phyloP scores from a whole-genome alignment of 2,888 invertebrate species.

The Hoplodrina ambigua region DNA sequence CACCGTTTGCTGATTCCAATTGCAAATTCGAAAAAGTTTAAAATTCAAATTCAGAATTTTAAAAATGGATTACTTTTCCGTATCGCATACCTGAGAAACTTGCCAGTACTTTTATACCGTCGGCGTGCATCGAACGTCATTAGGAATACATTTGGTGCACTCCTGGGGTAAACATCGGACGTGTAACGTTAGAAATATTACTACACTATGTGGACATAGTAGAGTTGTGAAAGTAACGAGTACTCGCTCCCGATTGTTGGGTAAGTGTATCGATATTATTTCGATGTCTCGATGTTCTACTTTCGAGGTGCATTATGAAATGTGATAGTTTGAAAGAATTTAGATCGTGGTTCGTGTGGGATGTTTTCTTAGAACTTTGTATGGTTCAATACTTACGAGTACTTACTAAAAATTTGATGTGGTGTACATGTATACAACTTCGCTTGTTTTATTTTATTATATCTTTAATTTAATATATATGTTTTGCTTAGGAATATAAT shows the following conservation, averaged over 20 bases:
- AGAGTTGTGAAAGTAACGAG: slow-evolving; percentile 54
- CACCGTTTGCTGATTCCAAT: slow-evolving; percentile 43
- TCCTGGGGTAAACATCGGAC: slow-evolving; percentile 44
- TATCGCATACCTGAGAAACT: slow-evolving; percentile 49
- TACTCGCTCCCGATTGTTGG: slow-evolving; percentile 52
- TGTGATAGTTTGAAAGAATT: slow-evolving; percentile 54
- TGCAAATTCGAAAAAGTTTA: slow-evolving; percentile 53
- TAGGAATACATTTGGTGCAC: slow-evolving; percentile 66
- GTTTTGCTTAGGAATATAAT: too few species aligned
- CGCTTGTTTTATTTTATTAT: neutral
- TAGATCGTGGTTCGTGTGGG: slow-evolving; percentile 30
- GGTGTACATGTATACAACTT: neutral
- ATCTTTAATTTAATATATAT: too few species aligned
- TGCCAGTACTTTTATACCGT: slow-evolving; percentile 39
- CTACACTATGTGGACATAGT: slow-evolving; percentile 48
- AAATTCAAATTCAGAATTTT: slow-evolving; percentile 45
- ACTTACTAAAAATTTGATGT: slow-evolving; percentile 4
- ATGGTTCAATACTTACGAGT: neutral
- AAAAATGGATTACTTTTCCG: slow-evolving; percentile 55
- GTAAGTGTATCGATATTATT: slow-evolving; percentile 61
- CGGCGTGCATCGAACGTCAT: slow-evolving; percentile 58
- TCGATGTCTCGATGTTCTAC: slow-evolving; percentile 56
- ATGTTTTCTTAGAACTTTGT: slow-evolving; percentile 10
- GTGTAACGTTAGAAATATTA: slow-evolving; percentile 57
- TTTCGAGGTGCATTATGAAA: slow-evolving; percentile 59